Evolutionary conservation across 2,888 invertebrate species (phyloP), one percentile per base, ranked within the genome.

Genomic region (Ashinkailepas kermadecensis): DNA sequence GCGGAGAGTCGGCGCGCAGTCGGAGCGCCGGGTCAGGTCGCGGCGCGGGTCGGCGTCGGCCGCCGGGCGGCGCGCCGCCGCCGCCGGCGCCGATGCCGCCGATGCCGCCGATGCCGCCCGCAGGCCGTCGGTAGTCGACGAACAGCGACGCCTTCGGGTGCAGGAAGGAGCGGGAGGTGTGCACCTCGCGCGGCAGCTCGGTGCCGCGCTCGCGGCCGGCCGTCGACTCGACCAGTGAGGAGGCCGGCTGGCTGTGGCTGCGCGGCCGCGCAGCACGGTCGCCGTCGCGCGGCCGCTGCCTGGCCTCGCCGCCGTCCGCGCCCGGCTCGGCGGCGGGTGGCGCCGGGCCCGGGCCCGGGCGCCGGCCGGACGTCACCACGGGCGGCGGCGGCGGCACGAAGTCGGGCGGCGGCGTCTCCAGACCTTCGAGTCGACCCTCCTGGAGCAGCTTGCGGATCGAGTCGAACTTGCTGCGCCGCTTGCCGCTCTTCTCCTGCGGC

Each of bases 361-460:
- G 70, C 15, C 25, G 25, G 39, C 39, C 70, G 21, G 54, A 23
- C 21, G 74, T 13, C 21, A 56, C 21, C 9, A 23, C 74, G 0
- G 92, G 91, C 81, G 90, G 89, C 1, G 91, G 90, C 82, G 91
- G 90, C 11, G 91, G 90, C 64, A 89, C 87, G 85, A 93, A 89
- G 85, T 92, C 92, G 70, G 89, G 89, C 23, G 85, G 90, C 0
- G 88, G 87, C 80, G 89, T 88, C 83, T 88, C 87, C 81, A 88
- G 84, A 3, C 88, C 89, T 83, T 89, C 89, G 23, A 92, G 90
- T 84, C 91, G 90, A 54, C 92, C 92, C 86, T 93, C 93, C 85
- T 91, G 91, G 84, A 93, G 90, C 84, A 93, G 88, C 70, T 92
- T 92, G 86, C 92, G 92, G 85, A 93, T 92, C 86, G 93, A 93